Conservation (phyloP, 2,888 invertebrate genomes). For the Caenorhabditis sp. region DNA sequence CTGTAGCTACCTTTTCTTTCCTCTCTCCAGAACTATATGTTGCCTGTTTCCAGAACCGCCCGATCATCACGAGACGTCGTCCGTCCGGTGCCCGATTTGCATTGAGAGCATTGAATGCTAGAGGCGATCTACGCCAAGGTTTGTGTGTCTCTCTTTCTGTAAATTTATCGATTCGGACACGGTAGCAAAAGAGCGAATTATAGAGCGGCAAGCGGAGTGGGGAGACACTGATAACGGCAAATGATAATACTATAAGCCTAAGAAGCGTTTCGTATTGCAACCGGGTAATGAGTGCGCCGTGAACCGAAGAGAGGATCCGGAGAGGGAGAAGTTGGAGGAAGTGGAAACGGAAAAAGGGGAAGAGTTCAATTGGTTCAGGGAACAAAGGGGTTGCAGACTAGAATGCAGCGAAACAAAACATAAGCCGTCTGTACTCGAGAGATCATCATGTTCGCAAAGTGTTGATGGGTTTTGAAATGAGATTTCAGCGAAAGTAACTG, state of each 20-base stretch:
- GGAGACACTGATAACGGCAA: slow-evolving; percentile 24
- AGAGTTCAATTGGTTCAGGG: slow-evolving; percentile 3
- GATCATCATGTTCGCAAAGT: background rate
- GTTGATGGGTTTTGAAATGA: too few relatives aligned
- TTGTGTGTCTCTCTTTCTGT: too few relatives aligned
- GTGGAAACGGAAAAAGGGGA: background rate
- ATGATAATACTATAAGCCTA: slow-evolving; percentile 50
- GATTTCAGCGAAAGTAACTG: too few relatives aligned
- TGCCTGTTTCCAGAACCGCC: slow-evolving; percentile 7
- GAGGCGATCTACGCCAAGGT: slow-evolving; percentile 63
- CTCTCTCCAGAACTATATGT: background rate
- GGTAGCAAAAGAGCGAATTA: slow-evolving; percentile 4
- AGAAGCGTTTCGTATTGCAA: slow-evolving; percentile 6
- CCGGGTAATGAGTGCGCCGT: slow-evolving; percentile 7
- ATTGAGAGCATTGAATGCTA: slow-evolving; percentile 53
- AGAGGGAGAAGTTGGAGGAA: background rate
- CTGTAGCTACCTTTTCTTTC: background rate
- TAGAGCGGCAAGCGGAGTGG: background rate
- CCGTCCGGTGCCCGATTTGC: background rate
- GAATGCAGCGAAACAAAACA: background rate
- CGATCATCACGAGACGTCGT: background rate
- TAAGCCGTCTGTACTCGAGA: slow-evolving; percentile 6
- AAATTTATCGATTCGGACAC: slow-evolving; percentile 5
- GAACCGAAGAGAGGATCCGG: background rate
- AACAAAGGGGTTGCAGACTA: background rate